Percentiles rank a stretch among this genome's conserved stretches.
Conservation (phyloP, 53 echinoderm and acorn worm species). For the Henricia sp. region DNA sequence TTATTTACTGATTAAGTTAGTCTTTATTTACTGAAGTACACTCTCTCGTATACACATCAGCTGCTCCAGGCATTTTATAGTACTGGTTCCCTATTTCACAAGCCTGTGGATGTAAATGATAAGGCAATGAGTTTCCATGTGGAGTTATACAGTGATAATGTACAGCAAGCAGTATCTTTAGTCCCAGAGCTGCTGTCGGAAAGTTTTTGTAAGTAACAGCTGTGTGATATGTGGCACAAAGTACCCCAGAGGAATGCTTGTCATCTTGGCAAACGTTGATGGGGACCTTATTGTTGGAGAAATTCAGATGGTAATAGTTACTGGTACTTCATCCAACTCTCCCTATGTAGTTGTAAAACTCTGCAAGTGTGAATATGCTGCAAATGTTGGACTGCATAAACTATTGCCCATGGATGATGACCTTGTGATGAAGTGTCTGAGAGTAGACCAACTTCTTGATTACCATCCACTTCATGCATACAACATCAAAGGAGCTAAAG, state of each 20-base stretch:
- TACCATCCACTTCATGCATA: conserved; percentile 37
- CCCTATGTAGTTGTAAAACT: background rate
- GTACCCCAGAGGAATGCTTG: conserved; percentile 34
- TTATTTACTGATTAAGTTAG: conserved; percentile 59
- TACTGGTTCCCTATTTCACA: conserved; percentile 62
- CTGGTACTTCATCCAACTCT: background rate
- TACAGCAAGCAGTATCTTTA: conserved; percentile 39
- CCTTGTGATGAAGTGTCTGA: conserved; percentile 12
- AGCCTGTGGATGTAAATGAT: background rate
- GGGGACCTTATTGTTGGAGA: conserved; percentile 14
- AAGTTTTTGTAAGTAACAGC: background rate
- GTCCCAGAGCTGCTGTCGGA: background rate
- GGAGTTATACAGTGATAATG: conserved; percentile 32
- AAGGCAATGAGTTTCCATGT: background rate
- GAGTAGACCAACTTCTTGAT: conserved; percentile 12
- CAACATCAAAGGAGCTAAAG: background rate
- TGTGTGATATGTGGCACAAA: conserved; percentile 41
- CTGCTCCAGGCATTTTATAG: conserved; percentile 61
- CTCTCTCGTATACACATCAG: conserved; percentile 66
- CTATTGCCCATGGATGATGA: background rate
- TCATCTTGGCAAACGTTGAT: background rate
- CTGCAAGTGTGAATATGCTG: background rate
- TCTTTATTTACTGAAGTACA: conserved; percentile 49
- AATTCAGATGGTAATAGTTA: background rate
- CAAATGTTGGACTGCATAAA: conserved; percentile 36